Base-by-base conservation (phyloP, 2,113 vertebrate genomes). In the Anarrhichthys ocellatus region DNA sequence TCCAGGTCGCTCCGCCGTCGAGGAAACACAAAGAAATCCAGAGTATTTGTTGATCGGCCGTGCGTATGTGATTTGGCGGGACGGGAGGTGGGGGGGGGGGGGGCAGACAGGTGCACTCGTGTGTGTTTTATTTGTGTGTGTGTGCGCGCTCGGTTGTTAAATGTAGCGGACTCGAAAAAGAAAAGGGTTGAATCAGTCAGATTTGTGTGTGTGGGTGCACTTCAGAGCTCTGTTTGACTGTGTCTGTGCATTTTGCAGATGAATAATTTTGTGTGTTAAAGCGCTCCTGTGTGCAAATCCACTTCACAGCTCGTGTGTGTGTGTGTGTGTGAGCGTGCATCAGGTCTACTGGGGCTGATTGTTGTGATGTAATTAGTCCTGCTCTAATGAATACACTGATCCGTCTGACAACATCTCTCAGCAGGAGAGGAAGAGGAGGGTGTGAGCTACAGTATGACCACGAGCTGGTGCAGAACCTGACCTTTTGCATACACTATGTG, bases 321-420 rank as follows among this genome's bases (percentile, higher is more conserved):
- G 40, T 74, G 27, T 22, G 69, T 75, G 58, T 70, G 76, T 62
- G 64, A 56, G 73, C 42, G 69, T 9, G 24, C 27, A 50, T 69
- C 48, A 32, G 61, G 38, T 52, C 77, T 72, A 6, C 68, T 44
- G 72, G 62, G 80, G 4, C 68, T 80, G 63, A 83, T 83, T 89
- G 89, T 81, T 81, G 58, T 80, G 88, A 87, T 86, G 83, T 73
- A 80, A 91, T 90, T 89, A 88, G 81, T 79, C 9, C 69, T 42
- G 86, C 88, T 87, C 88, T 90, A 90, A 90, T 90, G 81, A 89
- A 83, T 81, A 64, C 76, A 71, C 81, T 61, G 78, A 80, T 84
- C 76, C 86, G 84, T 86, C 68, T 87, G 84, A 83, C 84, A 87
- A 74, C 83, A 69, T 73, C 68, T 3, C 78, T 74, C 75, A 59